phyloP scores from a whole-genome alignment of 1,140 invertebrate species.

The Diabrotica virgifera region DNA sequence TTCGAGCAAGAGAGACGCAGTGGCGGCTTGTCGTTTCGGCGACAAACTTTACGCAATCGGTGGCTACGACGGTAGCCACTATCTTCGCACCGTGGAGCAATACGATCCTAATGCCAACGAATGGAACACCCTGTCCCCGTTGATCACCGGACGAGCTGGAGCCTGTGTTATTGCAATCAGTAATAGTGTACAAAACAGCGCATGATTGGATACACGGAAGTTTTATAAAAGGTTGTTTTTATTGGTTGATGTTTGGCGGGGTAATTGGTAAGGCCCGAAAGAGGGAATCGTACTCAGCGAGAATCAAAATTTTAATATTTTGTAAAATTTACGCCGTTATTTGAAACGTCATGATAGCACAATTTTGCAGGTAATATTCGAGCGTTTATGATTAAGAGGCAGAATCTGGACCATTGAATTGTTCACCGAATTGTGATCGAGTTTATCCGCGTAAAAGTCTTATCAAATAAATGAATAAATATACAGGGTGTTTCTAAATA shows the following conservation, averaged over 20 bases:
- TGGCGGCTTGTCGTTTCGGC: constrained; percentile 87
- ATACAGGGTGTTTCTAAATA: too few relatives aligned
- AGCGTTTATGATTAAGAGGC: too few relatives aligned
- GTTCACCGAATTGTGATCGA: too few relatives aligned
- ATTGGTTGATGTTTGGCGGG: not conserved
- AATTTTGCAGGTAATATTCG: too few relatives aligned
- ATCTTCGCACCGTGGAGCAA: constrained; percentile 86
- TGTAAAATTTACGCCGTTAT: not conserved
- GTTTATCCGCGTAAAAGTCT: too few relatives aligned
- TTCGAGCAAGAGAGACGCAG: constrained; percentile 82
- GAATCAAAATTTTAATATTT: not conserved
- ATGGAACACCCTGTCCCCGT: constrained; percentile 73
- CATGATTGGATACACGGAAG: constrained; percentile 8
- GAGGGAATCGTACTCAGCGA: too few relatives aligned
- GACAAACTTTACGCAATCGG: constrained; percentile 87
- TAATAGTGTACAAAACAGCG: constrained; percentile 21
- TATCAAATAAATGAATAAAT: too few relatives aligned
- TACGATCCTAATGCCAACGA: constrained; percentile 89
- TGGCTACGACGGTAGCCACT: constrained; percentile 93
- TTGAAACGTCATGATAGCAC: too few relatives aligned
- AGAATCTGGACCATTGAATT: too few relatives aligned
- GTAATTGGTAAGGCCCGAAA: not conserved
- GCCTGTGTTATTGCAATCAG: constrained; percentile 75
- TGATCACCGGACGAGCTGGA: constrained; percentile 78
- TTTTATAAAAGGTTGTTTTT: not conserved